Base-by-base conservation (phyloP, 2,797 vertebrate species). In the Myotis findleyi region DNA sequence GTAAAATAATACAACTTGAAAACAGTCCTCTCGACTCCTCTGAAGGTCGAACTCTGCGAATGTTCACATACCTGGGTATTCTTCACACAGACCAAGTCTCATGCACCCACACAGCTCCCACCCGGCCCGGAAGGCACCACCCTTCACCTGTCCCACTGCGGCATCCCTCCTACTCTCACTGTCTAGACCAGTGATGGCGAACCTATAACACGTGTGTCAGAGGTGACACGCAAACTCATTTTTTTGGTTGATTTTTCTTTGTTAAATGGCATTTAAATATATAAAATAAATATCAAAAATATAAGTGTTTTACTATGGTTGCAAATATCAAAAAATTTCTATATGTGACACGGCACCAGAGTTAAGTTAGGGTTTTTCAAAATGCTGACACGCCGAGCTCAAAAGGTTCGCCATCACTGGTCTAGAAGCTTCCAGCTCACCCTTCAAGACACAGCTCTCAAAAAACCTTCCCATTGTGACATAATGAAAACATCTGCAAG, bases 1-100 rank as follows among this genome's bases (percentile, higher is more conserved):
- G 10, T 68, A 82, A 18, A 81, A 81, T 77, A 38, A 81, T 27
- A 77, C n/a, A 93, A 79, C 20, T 51, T 87, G 30, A 86, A 95
- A 93, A 83, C 75, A 38, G 77, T 38, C 21, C n/a, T 36, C 38
- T 66, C 25, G 14, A 44, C 2, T 36, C 13, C n/a, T 62, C 36
- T 44, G 33, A 72, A 88, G 59, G 20, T 41, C 47, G 41, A 33
- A 27, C 27, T 20, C 44, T 30, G n/a, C 53, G 69, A 77, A 72
- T 11, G 36, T 1, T 55, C 69, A 86, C 4, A 9, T 9, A 72
- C 4, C 49, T 73, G 23, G 83, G 41, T 85, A 27, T 20, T 90
- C 25, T 75, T 57, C 75, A 90, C 36, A 16, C 3, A 44, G 64
- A 33, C 59, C 44, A 71, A 30, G 21, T 27, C 44, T 36, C 47